Base-by-base conservation (phyloP, 2,888 invertebrate species). In the Protodeltote pygarga region DNA sequence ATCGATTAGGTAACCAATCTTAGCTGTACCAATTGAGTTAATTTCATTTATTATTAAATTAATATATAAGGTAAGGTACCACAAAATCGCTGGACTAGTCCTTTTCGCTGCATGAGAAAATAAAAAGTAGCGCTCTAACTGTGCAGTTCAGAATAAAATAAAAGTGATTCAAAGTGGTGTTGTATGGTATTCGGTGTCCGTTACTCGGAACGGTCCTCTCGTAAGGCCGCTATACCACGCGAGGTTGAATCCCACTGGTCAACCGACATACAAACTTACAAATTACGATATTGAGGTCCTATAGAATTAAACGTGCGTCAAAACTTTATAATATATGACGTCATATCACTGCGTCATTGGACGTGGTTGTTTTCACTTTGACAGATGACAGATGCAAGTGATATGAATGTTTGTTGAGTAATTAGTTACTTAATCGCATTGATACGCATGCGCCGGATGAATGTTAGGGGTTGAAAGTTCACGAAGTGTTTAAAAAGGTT, bases 181-280 rank as follows among this genome's bases (percentile, higher is more conserved):
- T 53, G 31, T 40, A 42, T 50, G 61, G 71, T 57, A 70, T 65
- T 64, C 42, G 34, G 50, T 60, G 54, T 51, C 75, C 75, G 73
- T 73, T 75, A 75, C 55, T 52, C 54, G 53, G 57, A 71, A 57
- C 64, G 58, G 61, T 51, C 40, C 19, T 48, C 38, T 33, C 45
- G 31, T 28, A 13, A 35, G 48, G 41, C 28, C 33, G 14, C 46
- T 52, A 62, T 50, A 55, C 45, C 45, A 67, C 49, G 34, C 62
- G 41, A 53, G 35, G 44, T 61, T 46, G 61, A 52, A 46, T 54
- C 62, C 50, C 55, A 35, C 50, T 33, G 46, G 45, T 34, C 31
- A 40, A 24, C 28, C 37, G 38, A 60, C 70, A 67, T 60, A 68
- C 55, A 63, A 71, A 65, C 55, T 28, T 42, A 33, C 20, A 44